A percentile compares a stretch with the other conserved stretches of the same genome.
Conservation (phyloP, 2,797 vertebrate genomes). For the Bothrops alternatus region DNA sequence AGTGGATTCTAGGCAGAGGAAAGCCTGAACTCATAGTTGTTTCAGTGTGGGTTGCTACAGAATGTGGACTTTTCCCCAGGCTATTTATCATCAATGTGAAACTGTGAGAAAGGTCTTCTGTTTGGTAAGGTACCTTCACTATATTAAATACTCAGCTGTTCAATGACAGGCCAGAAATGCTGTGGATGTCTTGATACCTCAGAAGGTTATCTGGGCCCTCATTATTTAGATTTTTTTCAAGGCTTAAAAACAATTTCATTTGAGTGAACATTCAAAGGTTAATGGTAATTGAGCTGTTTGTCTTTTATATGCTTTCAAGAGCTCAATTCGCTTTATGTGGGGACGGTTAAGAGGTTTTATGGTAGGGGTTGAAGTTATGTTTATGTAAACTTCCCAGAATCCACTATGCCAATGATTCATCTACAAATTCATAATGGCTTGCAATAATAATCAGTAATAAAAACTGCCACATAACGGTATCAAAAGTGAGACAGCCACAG, state of each 20-base stretch:
- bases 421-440: background rate
- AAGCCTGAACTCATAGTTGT: background rate
- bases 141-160: background rate
- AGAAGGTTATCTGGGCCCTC: background rate
- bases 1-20: background rate
- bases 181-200: background rate
- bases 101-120: background rate
- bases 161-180: background rate
- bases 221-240: background rate
- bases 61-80: background rate
- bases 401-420: background rate
- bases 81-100: background rate
- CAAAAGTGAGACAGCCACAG: background rate
- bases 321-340: background rate
- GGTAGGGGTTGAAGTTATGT: background rate
- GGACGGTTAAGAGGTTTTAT: background rate
- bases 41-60: background rate
- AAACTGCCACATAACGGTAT: background rate
- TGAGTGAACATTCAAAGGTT: background rate
- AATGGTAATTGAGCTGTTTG: background rate
- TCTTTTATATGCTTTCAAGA: background rate
- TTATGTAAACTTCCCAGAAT: background rate
- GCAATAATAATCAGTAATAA: background rate
- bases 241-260: background rate
- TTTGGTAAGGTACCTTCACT: background rate